Conservation (phyloP, 2,797 vertebrate species). For the Oreochromis grahami region DNA sequence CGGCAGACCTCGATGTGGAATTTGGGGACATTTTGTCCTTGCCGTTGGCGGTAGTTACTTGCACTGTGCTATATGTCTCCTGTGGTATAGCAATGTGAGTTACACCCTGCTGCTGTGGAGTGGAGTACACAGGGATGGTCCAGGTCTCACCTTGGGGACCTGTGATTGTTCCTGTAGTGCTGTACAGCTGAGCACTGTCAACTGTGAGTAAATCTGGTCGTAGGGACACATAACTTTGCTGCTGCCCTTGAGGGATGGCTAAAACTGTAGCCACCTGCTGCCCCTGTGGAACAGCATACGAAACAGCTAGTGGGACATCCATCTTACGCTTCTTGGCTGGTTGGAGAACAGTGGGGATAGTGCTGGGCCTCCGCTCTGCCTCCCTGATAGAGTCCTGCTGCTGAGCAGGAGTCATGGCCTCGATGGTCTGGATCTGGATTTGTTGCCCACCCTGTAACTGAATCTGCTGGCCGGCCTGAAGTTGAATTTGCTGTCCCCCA, state of each 20-base stretch:
- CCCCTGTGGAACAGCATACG: conserved; percentile 91
- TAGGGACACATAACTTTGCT: conserved; percentile 96
- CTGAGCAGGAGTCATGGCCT: conserved; percentile 86
- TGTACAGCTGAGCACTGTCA: conserved; percentile 97
- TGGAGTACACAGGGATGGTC: conserved; percentile 98
- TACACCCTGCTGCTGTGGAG: conserved; percentile 94
- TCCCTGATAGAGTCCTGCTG: conserved; percentile 90
- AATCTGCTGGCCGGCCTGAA: conserved; percentile 62
- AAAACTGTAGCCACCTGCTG: conserved; percentile 96
- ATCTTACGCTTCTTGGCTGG: conserved; percentile 99
- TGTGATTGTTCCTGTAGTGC: conserved; percentile 97
- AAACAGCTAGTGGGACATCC: conserved; percentile 94
- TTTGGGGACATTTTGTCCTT: conserved; percentile 77
- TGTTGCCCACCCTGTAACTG: conserved; percentile 84
- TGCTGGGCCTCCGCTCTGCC: conserved; percentile 81
- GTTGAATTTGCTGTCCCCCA: conserved; percentile 61
- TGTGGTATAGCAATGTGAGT: conserved; percentile 98
- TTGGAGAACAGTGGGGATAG: conserved; percentile 89
- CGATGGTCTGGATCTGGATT: conserved; percentile 97
- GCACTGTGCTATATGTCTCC: conserved; percentile 91
- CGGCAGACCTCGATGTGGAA: conserved; percentile 35
- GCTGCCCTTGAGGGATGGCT: conserved; percentile 97
- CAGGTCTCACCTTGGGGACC: conserved; percentile 97
- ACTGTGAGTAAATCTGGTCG: conserved; percentile 97
- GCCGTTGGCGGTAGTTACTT: conserved; percentile 88